These are phyloP conservation scores for Reticulitermes speratus DNA, from an alignment of 1,140 invertebrate species.

Conservation along the genomic window DNA sequence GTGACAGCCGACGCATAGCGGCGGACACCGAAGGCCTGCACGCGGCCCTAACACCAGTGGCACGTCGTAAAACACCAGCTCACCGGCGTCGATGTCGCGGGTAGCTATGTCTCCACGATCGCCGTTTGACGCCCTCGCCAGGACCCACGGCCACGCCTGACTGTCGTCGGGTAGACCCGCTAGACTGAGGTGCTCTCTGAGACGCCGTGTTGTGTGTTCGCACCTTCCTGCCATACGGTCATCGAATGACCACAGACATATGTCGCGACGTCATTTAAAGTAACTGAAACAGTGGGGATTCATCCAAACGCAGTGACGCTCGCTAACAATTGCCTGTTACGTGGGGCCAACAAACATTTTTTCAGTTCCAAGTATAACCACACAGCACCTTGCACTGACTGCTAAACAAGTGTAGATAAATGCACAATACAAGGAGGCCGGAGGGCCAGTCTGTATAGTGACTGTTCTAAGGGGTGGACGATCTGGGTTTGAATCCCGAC, in stretches of 20 bases:
- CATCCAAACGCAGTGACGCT: too few species aligned
- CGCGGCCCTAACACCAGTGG: conserved; percentile 59
- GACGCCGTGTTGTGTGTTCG: conserved; percentile 33
- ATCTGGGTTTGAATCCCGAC: too few species aligned
- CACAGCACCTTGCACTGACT: too few species aligned
- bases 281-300: too few species aligned
- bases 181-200: conserved; percentile 39
- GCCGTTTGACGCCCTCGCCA: conserved; percentile 54
- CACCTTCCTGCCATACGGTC: not conserved
- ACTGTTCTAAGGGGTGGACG: too few species aligned
- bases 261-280: too few species aligned
- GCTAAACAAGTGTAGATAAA: too few species aligned
- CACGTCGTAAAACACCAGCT: conserved; percentile 65
- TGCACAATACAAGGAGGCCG: too few species aligned
- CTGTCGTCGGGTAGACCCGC: conserved; percentile 25
- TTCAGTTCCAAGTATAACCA: too few species aligned
- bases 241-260: not conserved
- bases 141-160: conserved; percentile 40
- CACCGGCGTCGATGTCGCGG: conserved; percentile 60
- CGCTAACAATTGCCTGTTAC: too few species aligned
- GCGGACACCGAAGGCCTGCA: conserved; percentile 51
- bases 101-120: conserved; percentile 67
- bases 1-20: conserved; percentile 58
- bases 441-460: too few species aligned
- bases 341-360: too few species aligned